Conservation (phyloP, 2,888 invertebrate species). For the Xestia rhomboidea region DNA sequence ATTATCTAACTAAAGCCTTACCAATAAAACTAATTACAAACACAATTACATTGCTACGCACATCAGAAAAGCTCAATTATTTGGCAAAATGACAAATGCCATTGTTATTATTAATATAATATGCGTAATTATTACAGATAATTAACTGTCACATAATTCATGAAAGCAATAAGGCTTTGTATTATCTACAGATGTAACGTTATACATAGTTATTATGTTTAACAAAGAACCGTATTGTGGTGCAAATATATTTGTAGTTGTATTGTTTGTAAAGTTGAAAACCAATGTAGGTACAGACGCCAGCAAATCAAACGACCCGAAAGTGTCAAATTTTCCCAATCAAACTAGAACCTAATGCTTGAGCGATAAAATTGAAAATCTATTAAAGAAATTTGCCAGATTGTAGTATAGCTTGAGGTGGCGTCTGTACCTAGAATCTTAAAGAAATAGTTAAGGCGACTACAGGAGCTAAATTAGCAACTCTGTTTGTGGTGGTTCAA, state of each 20-base stretch:
- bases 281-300: background rate
- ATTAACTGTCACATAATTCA: slow-evolving; percentile 56
- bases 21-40: background rate
- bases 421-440: background rate
- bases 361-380: too few species aligned
- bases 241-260: background rate
- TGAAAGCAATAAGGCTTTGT: slow-evolving; percentile 31
- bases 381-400: too few species aligned
- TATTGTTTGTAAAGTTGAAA: background rate
- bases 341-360: too few species aligned
- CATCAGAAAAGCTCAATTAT: slow-evolving; percentile 22
- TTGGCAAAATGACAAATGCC: slow-evolving; percentile 31
- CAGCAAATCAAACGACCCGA: too few species aligned
- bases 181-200: slow-evolving; percentile 17
- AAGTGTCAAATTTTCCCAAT: too few species aligned
- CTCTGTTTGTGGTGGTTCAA: too few species aligned
- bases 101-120: slow-evolving; percentile 35
- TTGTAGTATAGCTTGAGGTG: too few species aligned
- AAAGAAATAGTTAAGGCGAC: too few species aligned
- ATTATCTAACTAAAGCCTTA: background rate
- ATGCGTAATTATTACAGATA: slow-evolving; percentile 32
- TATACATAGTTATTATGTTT: slow-evolving; percentile 4
- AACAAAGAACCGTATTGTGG: background rate
- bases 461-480: too few species aligned
- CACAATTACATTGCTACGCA: background rate